Base-by-base conservation (phyloP, 2,888 invertebrate species). In the Eupithecia inturbata region DNA sequence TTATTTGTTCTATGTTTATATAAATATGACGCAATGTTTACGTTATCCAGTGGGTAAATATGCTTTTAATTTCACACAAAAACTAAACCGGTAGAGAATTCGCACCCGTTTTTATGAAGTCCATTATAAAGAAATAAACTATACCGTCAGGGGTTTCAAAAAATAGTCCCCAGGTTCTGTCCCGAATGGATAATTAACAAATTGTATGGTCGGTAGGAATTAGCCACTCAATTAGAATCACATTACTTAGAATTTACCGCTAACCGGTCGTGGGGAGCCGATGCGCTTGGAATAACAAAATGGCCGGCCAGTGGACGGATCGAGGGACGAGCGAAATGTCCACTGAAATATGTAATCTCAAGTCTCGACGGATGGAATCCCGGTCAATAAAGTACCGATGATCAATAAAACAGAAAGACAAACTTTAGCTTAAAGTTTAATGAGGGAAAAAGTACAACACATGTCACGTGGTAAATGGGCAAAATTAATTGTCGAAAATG, bases 171-270 rank as follows among this genome's bases (percentile, higher is more conserved):
- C 22, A 62, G 62, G 31, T 64, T 33, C 19, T 53, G 39, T 39
- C 66, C 84, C 85, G 64, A 68, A 79, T 86, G 83, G 88, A 84
- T 89, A 89, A 91, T 91, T 90, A 89, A 86, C 85, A 80, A 81
- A 89, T 87, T 88, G 85, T 90, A 88, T 91, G 89, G 86, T 87
- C 88, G 82, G 86, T 89, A 88, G 85, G 89, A 92, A 93, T 94
- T 93, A 93, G 91, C 88, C 86, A 92, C 88, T 92, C 94, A 94
- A 94, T 94, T 94, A 94, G 92, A 93, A 90, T 92, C 92, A 91
- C 92, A 92, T 93, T 93, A 93, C 92, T 89, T 87, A 88, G 90
- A 90, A 90, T 92, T 92, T 92, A 91, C 92, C 91, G 92, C 90
- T 92, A 92, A 93, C 91, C 87, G 90, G 87, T 86, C 85, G 88